Evolutionary conservation across 2,113 vertebrate species (phyloP).

Genomic region (Brachypteracias leptosomus): DNA sequence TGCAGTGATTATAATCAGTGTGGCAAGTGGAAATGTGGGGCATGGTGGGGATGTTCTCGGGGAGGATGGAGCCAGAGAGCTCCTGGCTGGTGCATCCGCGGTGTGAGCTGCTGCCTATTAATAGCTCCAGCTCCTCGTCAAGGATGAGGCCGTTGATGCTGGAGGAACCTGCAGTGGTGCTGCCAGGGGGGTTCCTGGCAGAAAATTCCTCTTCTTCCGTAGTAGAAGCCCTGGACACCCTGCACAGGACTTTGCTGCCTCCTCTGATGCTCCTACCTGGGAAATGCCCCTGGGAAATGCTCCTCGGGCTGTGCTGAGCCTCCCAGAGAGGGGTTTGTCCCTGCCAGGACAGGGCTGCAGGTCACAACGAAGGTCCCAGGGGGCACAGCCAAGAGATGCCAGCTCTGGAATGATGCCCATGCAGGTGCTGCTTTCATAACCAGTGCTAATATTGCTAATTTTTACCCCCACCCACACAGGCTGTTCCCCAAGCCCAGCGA

Average conservation of each 20-base stretch:
- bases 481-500: neutral
- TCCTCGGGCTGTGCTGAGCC: neutral
- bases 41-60: neutral
- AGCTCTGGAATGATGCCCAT: accelerated
- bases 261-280: neutral
- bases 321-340: accelerated
- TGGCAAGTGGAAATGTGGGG: neutral
- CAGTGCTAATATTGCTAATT: neutral
- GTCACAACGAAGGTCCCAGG: accelerated
- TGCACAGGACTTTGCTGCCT: neutral
- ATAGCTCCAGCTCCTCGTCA: neutral
- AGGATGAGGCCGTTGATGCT: neutral
- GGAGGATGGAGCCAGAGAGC: neutral
- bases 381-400: neutral
- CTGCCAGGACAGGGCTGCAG: neutral
- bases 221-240: neutral
- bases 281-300: neutral
- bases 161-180: neutral
- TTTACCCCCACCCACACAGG: neutral
- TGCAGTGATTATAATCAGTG: neutral
- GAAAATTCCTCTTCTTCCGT: neutral
- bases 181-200: neutral
- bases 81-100: neutral
- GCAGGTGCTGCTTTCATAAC: neutral
- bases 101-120: neutral